These are phyloP conservation scores for Hyposoter dolosus DNA, from an alignment of 2,888 invertebrate genomes.

Conservation along the genomic window DNA sequence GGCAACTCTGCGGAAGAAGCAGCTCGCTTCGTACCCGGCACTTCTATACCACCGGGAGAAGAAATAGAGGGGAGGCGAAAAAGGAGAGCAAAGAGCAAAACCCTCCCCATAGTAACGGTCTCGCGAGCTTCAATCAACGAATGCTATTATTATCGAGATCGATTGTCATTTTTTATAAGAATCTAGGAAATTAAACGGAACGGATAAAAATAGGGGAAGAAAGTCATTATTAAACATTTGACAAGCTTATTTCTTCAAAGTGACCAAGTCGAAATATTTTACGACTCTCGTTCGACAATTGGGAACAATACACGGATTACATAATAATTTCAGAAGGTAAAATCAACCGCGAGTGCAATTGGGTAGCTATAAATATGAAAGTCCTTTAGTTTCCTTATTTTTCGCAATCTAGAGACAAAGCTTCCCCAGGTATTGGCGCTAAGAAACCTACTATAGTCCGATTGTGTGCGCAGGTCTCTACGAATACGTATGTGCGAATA, in stretches of 20 bases:
- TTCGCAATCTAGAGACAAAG: constrained; percentile 25
- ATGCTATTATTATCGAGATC: constrained; percentile 39
- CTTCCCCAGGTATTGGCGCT: constrained; percentile 42
- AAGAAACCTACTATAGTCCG: neutral
- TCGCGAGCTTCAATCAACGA: constrained; percentile 31
- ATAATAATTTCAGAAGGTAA: neutral
- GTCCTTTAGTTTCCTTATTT: constrained; percentile 38
- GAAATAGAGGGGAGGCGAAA: neutral
- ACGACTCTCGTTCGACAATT: neutral
- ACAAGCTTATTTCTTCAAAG: neutral
- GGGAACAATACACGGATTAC: neutral
- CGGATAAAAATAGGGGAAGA: neutral
- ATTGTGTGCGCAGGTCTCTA: constrained; percentile 12
- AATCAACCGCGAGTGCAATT: neutral
- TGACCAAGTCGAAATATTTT: neutral
- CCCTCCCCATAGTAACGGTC: neutral
- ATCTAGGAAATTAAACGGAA: neutral
- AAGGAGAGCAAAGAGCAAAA: constrained; percentile 2
- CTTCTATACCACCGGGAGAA: neutral
- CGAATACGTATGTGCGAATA: constrained; percentile 23
- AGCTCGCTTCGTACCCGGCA: neutral
- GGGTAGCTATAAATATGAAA: neutral
- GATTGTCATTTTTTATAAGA: neutral
- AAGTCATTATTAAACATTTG: neutral
- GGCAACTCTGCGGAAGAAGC: constrained; percentile 8